These are phyloP conservation scores for Phyllotis vaccarum DNA, from an alignment of 2,797 vertebrate genomes.

Conservation along the genomic window DNA sequence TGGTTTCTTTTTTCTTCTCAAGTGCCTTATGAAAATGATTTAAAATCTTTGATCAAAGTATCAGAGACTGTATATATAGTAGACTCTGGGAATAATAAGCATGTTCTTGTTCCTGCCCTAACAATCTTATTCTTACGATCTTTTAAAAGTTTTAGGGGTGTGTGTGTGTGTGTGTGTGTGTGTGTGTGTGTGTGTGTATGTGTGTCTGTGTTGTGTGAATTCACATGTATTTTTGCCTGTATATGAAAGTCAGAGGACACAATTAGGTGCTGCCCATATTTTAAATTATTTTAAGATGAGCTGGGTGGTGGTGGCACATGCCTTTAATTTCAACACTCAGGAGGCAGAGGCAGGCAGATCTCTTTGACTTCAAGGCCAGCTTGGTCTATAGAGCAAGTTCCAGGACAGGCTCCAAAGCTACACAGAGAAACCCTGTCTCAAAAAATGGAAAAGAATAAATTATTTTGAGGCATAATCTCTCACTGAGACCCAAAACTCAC, in stretches of 20 bases:
- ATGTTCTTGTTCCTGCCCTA: background rate
- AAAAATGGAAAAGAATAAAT: background rate
- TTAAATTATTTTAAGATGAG: background rate
- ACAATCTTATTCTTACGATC: background rate
- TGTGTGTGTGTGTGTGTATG: background rate
- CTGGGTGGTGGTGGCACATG: too few relatives aligned
- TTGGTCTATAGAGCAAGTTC: too few relatives aligned
- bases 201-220: background rate
- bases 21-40: background rate
- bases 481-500: background rate
- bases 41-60: background rate
- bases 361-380: too few relatives aligned
- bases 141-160: background rate
- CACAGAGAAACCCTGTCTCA: too few relatives aligned
- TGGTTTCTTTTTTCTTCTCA: background rate
- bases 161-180: background rate
- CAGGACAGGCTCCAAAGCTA: too few relatives aligned
- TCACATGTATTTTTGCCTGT: background rate
- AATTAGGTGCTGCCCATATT: background rate
- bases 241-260: background rate
- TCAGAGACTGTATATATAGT: slow-evolving; percentile 22
- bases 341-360: too few relatives aligned
- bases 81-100: background rate
- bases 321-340: too few relatives aligned
- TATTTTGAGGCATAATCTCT: background rate